phyloP scores from a whole-genome alignment of 2,888 invertebrate genomes.

The Heliconius aoede region DNA sequence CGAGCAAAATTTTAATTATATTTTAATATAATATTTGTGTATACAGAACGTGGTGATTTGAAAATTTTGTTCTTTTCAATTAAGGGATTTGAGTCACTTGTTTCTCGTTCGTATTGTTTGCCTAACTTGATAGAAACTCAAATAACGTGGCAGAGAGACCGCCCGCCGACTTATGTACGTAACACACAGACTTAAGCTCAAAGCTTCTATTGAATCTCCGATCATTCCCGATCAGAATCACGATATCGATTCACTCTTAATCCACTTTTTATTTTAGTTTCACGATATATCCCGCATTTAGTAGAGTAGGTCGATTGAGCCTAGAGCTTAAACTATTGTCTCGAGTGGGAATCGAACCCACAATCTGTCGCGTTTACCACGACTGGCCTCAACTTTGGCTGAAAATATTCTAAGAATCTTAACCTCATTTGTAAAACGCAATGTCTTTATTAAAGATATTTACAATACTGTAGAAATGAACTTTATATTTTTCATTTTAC shows the following conservation, averaged over 20 bases:
- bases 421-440: slow-evolving; percentile 50
- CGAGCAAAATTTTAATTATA: background rate
- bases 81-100: slow-evolving; percentile 51
- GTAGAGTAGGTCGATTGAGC: too few species aligned
- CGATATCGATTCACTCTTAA: slow-evolving; percentile 69
- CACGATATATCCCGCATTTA: too few species aligned
- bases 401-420: slow-evolving; percentile 53
- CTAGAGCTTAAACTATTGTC: too few species aligned
- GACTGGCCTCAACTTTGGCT: slow-evolving; percentile 37
- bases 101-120: slow-evolving; percentile 28
- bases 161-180: slow-evolving; percentile 60
- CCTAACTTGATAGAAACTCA: slow-evolving; percentile 52
- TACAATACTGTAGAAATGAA: slow-evolving; percentile 28
- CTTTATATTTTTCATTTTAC: slow-evolving; percentile 7
- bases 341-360: too few species aligned
- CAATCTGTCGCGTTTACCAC: too few species aligned
- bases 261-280: slow-evolving; percentile 37
- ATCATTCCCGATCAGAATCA: slow-evolving; percentile 60
- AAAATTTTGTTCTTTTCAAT: slow-evolving; percentile 47
- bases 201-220: slow-evolving; percentile 61
- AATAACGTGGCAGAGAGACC: slow-evolving; percentile 67
- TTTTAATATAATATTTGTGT: background rate
- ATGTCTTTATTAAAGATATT: slow-evolving; percentile 50
- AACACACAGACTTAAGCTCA: slow-evolving; percentile 60
- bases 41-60: slow-evolving; percentile 33